Percentiles rank a stretch among this genome's conserved stretches.
These are phyloP conservation scores for Heliopora coerulea DNA, from an alignment of 92 coral and sea anemone species.

Conservation along the genomic window DNA sequence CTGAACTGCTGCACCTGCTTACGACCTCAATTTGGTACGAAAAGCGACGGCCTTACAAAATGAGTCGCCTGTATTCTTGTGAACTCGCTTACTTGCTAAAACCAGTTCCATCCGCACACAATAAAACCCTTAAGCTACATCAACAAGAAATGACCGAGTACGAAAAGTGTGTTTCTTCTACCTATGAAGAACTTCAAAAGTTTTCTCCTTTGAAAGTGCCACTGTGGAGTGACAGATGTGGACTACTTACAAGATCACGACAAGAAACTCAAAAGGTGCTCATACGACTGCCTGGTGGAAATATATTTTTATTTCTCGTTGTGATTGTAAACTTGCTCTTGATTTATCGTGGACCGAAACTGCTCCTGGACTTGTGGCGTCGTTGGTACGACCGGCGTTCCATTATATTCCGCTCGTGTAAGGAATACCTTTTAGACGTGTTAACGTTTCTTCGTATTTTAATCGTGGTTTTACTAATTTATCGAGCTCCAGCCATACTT, in stretches of 20 bases:
- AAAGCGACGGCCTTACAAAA: constrained; percentile 73
- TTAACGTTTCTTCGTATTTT: constrained; percentile 71
- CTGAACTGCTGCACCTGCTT: constrained; percentile 69
- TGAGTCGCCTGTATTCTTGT: constrained; percentile 66
- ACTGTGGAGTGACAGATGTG: constrained; percentile 74
- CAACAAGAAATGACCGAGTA: constrained; percentile 71
- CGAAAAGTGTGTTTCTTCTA: constrained; percentile 61
- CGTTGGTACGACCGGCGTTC: constrained; percentile 92
- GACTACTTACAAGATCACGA: constrained; percentile 80
- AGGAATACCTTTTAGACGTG: constrained; percentile 73
- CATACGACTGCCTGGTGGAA: constrained; percentile 78
- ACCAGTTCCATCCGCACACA: constrained; percentile 66
- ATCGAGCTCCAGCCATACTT: constrained; percentile 89
- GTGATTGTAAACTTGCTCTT: constrained; percentile 69
- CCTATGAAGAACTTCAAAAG: constrained; percentile 59
- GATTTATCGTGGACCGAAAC: constrained; percentile 85
- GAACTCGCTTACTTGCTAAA: constrained; percentile 67
- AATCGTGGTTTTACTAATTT: constrained; percentile 66
- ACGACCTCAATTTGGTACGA: constrained; percentile 80
- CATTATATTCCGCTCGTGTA: constrained; percentile 67
- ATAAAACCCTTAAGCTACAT: constrained; percentile 62
- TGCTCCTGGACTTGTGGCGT: constrained; percentile 68
- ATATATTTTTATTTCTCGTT: constrained; percentile 57
- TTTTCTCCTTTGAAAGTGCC: constrained; percentile 73
- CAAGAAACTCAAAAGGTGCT: constrained; percentile 79